These are phyloP conservation scores for Carterocephalus palaemon DNA, from an alignment of 2,888 invertebrate genomes.

Conservation along the genomic window DNA sequence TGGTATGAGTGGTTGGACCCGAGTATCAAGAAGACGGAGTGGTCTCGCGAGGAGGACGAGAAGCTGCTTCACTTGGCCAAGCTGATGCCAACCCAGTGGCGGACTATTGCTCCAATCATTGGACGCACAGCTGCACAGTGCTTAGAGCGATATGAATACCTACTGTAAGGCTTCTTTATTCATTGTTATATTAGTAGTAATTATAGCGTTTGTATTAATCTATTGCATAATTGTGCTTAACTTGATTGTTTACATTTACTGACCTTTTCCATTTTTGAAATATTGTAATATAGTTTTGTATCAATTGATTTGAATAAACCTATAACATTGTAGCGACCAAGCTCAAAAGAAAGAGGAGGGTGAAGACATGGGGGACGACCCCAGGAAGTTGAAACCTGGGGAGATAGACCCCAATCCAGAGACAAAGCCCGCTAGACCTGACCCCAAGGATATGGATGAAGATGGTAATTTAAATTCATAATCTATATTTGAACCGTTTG, in stretches of 20 bases:
- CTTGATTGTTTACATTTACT: too few species aligned
- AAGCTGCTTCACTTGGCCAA: conserved; percentile 98
- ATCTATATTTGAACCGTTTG: too few species aligned
- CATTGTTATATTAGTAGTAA: conserved; percentile 1
- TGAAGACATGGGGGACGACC: conserved; percentile 94
- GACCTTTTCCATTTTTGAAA: neutral
- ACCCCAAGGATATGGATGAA: conserved; percentile 99
- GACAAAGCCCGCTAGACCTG: conserved; percentile 99
- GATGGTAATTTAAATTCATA: conserved; percentile 92
- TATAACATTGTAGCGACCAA: conserved; percentile 91
- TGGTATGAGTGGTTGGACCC: conserved; percentile 99
- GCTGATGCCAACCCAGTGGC: conserved; percentile 99
- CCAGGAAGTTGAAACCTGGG: conserved; percentile 97
- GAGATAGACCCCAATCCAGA: conserved; percentile 99
- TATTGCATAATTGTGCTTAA: too few species aligned
- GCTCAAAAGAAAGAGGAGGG: conserved; percentile 98
- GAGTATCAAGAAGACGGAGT: conserved; percentile 99
- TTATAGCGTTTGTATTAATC: too few species aligned
- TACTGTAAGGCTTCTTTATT: conserved; percentile 84
- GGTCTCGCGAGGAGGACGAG: conserved; percentile 99
- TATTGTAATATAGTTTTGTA: too few species aligned
- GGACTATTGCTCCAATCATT: conserved; percentile 99
- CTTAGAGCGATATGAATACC: conserved; percentile 96
- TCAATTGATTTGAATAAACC: too few species aligned
- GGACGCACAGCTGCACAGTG: conserved; percentile 99